These are phyloP conservation scores for Anguilla pacifica DNA, from an alignment of 2,797 vertebrate genomes.

Conservation along the genomic window DNA sequence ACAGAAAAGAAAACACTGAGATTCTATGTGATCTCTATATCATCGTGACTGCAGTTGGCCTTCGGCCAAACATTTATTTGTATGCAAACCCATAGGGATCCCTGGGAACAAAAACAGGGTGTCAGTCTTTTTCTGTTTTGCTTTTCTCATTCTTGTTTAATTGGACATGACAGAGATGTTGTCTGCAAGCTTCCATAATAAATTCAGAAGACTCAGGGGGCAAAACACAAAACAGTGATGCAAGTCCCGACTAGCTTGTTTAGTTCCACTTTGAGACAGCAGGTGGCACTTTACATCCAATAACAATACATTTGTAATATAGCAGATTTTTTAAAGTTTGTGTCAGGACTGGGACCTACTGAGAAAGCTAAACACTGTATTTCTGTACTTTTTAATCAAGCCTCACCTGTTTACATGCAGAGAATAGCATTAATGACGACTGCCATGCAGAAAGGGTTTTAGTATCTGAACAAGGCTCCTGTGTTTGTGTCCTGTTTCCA, in stretches of 20 bases:
- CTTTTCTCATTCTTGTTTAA: background rate
- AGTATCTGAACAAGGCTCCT: background rate
- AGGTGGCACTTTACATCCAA: background rate
- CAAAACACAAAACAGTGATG: background rate
- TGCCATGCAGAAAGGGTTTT: background rate
- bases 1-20: background rate
- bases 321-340: background rate
- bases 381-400: background rate
- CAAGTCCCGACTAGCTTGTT: background rate
- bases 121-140: background rate
- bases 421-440: background rate
- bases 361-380: background rate
- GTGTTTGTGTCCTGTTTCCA: background rate
- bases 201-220: background rate
- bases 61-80: background rate
- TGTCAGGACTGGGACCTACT: background rate
- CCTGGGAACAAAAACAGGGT: background rate
- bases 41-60: background rate
- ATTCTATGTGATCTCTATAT: background rate
- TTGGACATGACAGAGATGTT: background rate
- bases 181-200: background rate
- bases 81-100: background rate
- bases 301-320: background rate
- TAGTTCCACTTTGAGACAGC: constrained; percentile 1
- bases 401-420: background rate